These are phyloP conservation scores for Trichopoda pennipes DNA, from an alignment of 2,888 invertebrate species.

Conservation along the genomic window DNA sequence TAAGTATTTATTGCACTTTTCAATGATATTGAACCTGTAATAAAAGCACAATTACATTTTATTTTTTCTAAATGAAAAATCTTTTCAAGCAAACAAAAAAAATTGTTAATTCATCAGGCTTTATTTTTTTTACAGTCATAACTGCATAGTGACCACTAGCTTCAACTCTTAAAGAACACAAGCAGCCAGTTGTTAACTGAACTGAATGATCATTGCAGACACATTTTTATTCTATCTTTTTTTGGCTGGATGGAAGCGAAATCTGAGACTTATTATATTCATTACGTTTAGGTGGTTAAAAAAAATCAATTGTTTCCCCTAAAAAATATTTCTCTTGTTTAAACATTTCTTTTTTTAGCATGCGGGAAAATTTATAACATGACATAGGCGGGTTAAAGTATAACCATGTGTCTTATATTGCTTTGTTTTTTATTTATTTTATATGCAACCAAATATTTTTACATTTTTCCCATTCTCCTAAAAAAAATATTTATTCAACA, in stretches of 20 bases:
- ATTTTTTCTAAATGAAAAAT: too few relatives aligned
- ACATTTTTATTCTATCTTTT: background rate
- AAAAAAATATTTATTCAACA: constrained; percentile 35
- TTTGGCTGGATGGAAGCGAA: background rate
- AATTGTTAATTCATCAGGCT: too few relatives aligned
- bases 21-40: too few relatives aligned
- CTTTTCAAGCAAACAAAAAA: too few relatives aligned
- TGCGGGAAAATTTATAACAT: constrained; percentile 40
- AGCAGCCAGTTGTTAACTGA: background rate
- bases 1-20: too few relatives aligned
- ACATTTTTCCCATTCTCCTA: constrained; percentile 37
- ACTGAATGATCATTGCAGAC: background rate
- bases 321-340: background rate
- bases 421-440: constrained; percentile 30
- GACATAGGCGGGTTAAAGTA: constrained; percentile 66
- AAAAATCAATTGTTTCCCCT: too few relatives aligned
- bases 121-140: too few relatives aligned
- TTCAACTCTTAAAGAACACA: too few relatives aligned
- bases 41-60: too few relatives aligned
- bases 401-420: constrained; percentile 61
- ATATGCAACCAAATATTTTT: constrained; percentile 44
- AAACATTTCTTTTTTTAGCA: constrained; percentile 6
- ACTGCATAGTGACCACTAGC: too few relatives aligned
- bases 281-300: constrained; percentile 24
- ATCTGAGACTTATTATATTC: background rate